Evolutionary conservation across 2,797 vertebrate genomes (phyloP).

Genomic region (Emydoidea blandingii): DNA sequence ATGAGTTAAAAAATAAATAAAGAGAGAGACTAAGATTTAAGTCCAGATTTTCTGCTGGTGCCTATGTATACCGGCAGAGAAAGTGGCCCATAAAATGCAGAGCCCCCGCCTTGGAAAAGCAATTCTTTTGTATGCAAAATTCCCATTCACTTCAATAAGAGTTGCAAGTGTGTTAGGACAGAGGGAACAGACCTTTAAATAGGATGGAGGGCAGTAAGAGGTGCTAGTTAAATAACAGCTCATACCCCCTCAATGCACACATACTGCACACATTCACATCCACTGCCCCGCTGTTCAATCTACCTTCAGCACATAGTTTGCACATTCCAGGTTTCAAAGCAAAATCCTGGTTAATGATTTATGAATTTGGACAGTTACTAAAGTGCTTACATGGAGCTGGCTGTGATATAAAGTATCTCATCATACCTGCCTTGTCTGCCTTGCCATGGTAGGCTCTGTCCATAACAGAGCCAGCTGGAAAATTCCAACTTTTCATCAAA

Average conservation of each 20-base stretch:
- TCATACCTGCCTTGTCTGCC: neutral
- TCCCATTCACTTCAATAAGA: neutral
- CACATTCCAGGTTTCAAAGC: neutral
- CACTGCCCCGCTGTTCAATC: fast-evolving
- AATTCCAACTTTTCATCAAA: neutral
- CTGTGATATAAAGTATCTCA: neutral
- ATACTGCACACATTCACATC: fast-evolving
- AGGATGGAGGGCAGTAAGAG: neutral
- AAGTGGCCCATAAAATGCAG: fast-evolving
- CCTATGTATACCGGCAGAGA: neutral
- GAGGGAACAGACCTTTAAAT: neutral
- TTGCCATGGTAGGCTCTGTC: neutral
- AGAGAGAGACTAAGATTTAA: fast-evolving
- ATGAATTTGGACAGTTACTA: neutral
- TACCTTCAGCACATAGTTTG: fast-evolving
- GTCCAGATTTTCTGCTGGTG: neutral
- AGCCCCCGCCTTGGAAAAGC: neutral
- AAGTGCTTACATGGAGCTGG: neutral
- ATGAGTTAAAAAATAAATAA: neutral
- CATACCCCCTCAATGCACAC: neutral
- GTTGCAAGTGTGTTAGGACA: fast-evolving
- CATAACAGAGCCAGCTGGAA: neutral
- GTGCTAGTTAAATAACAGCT: neutral
- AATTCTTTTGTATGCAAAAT: neutral
- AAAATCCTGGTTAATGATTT: neutral